A percentile compares a stretch with the other conserved stretches of the same genome.
phyloP scores from a whole-genome alignment of 1,140 invertebrate species.

The Lysiphlebus fabarum region DNA sequence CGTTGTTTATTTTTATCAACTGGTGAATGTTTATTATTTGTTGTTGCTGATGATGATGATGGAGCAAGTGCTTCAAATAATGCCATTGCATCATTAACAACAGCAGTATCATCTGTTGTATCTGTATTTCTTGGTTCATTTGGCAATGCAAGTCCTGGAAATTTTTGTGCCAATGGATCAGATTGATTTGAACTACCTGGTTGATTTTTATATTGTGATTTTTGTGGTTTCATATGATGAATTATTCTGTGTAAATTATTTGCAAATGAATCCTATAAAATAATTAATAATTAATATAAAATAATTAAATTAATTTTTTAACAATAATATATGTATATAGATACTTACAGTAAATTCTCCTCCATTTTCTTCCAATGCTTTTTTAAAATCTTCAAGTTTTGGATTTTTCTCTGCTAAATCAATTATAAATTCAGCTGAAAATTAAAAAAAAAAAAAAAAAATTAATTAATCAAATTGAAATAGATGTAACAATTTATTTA shows the following conservation, averaged over 20 bases:
- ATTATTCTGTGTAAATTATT: constrained; percentile 87
- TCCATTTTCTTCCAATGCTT: constrained; percentile 80
- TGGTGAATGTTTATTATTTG: constrained; percentile 23
- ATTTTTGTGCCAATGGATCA: constrained; percentile 68
- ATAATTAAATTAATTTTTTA: background rate
- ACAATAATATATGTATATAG: background rate
- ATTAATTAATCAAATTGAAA: no score
- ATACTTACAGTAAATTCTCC: constrained; percentile 75
- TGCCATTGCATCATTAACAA: constrained; percentile 81
- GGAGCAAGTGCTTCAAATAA: constrained; percentile 86
- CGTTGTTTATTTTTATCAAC: no score
- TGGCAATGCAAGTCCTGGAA: constrained; percentile 85
- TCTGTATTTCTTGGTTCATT: constrained; percentile 68
- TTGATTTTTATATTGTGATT: constrained; percentile 28
- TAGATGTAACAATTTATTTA: no score
- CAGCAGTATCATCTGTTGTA: constrained; percentile 42
- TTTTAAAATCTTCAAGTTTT: constrained; percentile 80
- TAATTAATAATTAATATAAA: constrained; percentile 1
- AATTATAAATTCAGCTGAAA: constrained; percentile 92
- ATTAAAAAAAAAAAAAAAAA: no score
- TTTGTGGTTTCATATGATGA: constrained; percentile 79
- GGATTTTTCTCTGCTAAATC: constrained; percentile 81
- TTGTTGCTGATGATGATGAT: constrained; percentile 38
- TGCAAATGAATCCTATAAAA: constrained; percentile 77
- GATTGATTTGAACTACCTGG: constrained; percentile 40